phyloP scores from a whole-genome alignment of 2,113 vertebrate species.

The Oreochromis spilurus region DNA sequence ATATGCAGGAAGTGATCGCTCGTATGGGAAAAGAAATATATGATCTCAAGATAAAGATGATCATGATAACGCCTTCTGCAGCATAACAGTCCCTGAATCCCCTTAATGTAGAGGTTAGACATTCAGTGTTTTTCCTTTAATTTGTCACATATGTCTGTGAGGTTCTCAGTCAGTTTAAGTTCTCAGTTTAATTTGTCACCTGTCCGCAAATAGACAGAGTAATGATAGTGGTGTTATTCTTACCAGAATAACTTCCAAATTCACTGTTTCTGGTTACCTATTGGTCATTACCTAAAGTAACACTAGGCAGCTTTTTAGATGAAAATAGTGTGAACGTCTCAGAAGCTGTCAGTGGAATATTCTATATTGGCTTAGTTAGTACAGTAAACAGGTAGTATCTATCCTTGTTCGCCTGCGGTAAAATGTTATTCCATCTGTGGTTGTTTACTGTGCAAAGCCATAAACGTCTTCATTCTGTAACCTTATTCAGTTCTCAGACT shows the following conservation, averaged over 20 bases:
- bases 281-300: constrained; percentile 25
- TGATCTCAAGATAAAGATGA: not conserved
- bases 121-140: not conserved
- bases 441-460: constrained; percentile 73
- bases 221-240: not conserved
- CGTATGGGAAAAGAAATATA: not conserved
- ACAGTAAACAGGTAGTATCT: constrained; percentile 76
- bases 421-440: constrained; percentile 77
- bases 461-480: constrained; percentile 73
- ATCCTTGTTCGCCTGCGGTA: constrained; percentile 71
- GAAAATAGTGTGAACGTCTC: constrained; percentile 49
- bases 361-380: constrained; percentile 63
- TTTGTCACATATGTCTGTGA: not conserved
- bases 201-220: not conserved
- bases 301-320: constrained; percentile 40
- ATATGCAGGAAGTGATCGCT: not conserved
- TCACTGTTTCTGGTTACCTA: not conserved
- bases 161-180: no score
- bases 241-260: not conserved
- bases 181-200: not conserved
- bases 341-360: constrained; percentile 72
- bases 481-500: constrained; percentile 69
- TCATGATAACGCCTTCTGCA: not conserved
- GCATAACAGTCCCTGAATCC: not conserved
- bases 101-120: not conserved